Evolutionary conservation across 2,113 vertebrate genomes (phyloP).

Genomic region (Hydrochoerus hydrochaeris): DNA sequence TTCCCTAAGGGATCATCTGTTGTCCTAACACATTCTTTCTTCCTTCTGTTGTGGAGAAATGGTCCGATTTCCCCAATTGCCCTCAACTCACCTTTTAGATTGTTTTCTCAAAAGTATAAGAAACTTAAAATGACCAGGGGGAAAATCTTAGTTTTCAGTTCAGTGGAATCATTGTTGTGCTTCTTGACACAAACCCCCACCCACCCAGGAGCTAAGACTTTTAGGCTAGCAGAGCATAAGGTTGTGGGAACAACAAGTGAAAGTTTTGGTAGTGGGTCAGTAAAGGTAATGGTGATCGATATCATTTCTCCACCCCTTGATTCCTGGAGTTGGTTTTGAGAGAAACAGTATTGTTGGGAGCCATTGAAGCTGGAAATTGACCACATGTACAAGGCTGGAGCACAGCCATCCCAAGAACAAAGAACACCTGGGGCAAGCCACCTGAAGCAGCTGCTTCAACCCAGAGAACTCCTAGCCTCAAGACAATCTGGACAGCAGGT

Average conservation of each 20-base stretch:
- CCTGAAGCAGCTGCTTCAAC: too few species aligned
- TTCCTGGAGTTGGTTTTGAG: not conserved
- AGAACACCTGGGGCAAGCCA: too few species aligned
- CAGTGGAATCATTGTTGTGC: not conserved
- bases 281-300: not conserved
- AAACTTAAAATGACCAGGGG: not conserved
- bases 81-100: not conserved
- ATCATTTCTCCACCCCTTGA: not conserved
- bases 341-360: not conserved
- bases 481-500: too few species aligned
- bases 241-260: not conserved
- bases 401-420: too few species aligned
- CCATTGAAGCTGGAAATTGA: too few species aligned
- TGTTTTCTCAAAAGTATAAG: not conserved
- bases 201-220: not conserved
- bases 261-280: not conserved
- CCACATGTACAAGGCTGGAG: too few species aligned
- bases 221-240: too few species aligned
- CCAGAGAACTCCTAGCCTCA: too few species aligned
- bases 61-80: not conserved
- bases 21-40: not conserved
- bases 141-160: not conserved
- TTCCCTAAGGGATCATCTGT: not conserved
- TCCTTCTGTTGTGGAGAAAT: not conserved
- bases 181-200: not conserved